phyloP scores from a whole-genome alignment of 2,113 vertebrate genomes.

The Emydocephalus ijimae region DNA sequence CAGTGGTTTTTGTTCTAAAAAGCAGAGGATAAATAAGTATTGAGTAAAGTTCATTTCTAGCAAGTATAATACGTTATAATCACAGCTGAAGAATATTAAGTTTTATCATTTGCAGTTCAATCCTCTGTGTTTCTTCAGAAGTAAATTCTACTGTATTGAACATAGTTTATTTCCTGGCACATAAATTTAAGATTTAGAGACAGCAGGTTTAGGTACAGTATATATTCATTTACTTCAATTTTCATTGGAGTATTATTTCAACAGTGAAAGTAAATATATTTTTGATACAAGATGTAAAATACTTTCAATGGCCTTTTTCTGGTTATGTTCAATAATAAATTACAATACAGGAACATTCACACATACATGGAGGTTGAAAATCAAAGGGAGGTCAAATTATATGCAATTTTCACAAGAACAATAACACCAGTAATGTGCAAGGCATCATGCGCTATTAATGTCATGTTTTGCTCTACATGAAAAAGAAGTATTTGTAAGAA shows the following conservation, averaged over 20 bases:
- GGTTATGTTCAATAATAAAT: not conserved
- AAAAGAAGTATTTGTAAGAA: not conserved
- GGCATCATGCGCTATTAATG: not conserved
- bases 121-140: no score
- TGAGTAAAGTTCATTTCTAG: not conserved
- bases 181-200: not conserved
- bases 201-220: not conserved
- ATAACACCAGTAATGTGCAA: not conserved
- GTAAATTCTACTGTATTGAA: not conserved
- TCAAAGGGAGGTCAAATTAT: not conserved
- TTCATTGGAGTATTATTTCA: not conserved
- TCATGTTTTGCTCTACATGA: not conserved
- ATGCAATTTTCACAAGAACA: not conserved
- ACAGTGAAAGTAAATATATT: not conserved
- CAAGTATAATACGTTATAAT: not conserved
- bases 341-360: not conserved
- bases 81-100: not conserved
- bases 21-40: slow-evolving; percentile 10
- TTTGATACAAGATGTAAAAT: not conserved
- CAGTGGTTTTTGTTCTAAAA: not conserved
- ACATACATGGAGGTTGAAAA: not conserved
- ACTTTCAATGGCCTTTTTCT: not conserved
- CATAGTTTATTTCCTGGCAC: not conserved
- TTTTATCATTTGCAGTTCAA: not conserved
- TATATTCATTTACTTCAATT: not conserved